Evolutionary conservation across 2,113 vertebrate genomes (phyloP), one percentile per base, ranked within the genome.

Genomic region (Toxostoma redivivum): DNA sequence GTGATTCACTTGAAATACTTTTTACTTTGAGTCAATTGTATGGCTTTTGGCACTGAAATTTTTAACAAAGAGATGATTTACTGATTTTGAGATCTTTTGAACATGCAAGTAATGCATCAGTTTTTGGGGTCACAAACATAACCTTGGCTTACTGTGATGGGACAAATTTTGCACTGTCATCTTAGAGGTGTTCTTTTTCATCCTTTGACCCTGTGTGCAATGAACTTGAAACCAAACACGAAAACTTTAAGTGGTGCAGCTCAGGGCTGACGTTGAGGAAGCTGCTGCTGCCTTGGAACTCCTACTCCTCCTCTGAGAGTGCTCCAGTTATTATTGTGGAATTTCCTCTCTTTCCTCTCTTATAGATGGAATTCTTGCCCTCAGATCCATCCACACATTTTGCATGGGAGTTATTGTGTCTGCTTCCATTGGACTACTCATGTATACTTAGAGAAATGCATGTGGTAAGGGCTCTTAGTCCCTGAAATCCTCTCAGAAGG

Each of bases 1-100:
- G 31, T 96, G 85, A 95, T 88, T 97, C 91, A 93, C 40, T 85
- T 80, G 44, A 86, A 95, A 95, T 86, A 33, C 56, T 73, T 91
- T 92, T 92, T 87, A 25, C 67, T 57, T 91, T 62, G 57, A 96
- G 42, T 91, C 82, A 93, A 30, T 58, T 24, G 1, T 57, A 31
- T 50, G 78, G 48, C 81, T 95, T 82, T 87, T 91, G 89, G 71
- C 85, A 58, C 76, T 65, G 51, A 54, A 94, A 95, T 91, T 90
- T 94, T 89, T 60, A 89, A 33, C 66, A 69, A 33, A 89, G 58
- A 31, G 15, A 72, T 45, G 1, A 12, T 58, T 92, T 73, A 12
- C 38, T 62, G 54, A 56, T 92, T 91, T 90, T 47, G 47, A 88
- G 62, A 48, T 72, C 27, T 92, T 80, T 31, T 45, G 18, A 85